A percentile compares a stretch with the other conserved stretches of the same genome.
Conservation (phyloP, 2,113 vertebrate species). For the Siphamia tubifer region DNA sequence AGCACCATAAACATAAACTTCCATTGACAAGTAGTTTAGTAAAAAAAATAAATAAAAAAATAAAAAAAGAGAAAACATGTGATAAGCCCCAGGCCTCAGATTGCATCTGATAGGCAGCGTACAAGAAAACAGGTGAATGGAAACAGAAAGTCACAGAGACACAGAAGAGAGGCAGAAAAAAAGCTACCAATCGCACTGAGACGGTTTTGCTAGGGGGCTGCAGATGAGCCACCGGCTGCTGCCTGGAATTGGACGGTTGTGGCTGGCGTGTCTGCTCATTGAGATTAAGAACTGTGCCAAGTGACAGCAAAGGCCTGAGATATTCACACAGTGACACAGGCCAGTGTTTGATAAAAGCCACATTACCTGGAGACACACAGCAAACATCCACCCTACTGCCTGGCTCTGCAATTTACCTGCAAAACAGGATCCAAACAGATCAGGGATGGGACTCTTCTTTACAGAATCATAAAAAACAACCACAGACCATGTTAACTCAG, state of each 20-base stretch:
- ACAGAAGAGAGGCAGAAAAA: background rate
- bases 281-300: conserved; percentile 24
- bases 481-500: no score
- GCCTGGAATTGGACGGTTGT: conserved; percentile 10
- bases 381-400: no score
- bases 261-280: background rate
- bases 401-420: no score
- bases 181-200: background rate
- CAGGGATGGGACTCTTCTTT: no score
- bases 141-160: background rate
- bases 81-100: background rate
- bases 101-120: background rate
- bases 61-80: background rate
- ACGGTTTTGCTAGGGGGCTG: background rate
- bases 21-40: no score
- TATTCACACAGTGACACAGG: background rate
- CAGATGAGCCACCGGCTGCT: background rate
- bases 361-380: background rate
- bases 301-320: background rate
- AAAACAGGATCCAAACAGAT: no score
- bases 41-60: background rate
- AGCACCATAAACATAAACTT: no score
- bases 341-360: background rate
- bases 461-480: no score
- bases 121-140: background rate